Percentiles rank a stretch among this genome's conserved stretches.
phyloP scores from a whole-genome alignment of 2,797 vertebrate genomes.

The Danionella dracula region DNA sequence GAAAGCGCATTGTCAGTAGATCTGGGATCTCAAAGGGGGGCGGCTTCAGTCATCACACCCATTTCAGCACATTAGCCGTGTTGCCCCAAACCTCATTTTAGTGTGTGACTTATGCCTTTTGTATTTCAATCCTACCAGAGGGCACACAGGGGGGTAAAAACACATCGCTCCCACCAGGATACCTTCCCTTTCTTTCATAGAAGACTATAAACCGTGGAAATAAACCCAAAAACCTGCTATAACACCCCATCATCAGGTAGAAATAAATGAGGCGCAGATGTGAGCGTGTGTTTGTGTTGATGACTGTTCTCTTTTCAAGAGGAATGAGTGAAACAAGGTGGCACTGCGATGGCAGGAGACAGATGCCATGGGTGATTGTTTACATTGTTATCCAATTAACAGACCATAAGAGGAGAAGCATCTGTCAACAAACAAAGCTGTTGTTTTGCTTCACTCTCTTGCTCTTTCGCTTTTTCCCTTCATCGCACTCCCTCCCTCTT shows the following conservation, averaged over 20 bases:
- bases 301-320: constrained; percentile 51
- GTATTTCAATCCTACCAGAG: constrained; percentile 59
- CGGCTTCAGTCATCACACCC: constrained; percentile 62
- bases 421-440: constrained; percentile 99
- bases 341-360: constrained; percentile 82
- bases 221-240: constrained; percentile 69
- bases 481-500: constrained; percentile 82
- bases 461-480: constrained; percentile 82
- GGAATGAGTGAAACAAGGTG: constrained; percentile 74
- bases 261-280: constrained; percentile 71
- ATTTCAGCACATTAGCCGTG: constrained; percentile 53
- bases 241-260: constrained; percentile 74
- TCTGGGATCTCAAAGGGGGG: constrained; percentile 14
- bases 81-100: constrained; percentile 62
- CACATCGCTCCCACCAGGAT: constrained; percentile 17
- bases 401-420: constrained; percentile 91
- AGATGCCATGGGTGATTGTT: constrained; percentile 94
- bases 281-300: constrained; percentile 38
- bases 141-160: constrained; percentile 53
- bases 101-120: constrained; percentile 64
- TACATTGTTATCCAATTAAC: constrained; percentile 99
- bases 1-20: constrained; percentile 2
- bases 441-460: constrained; percentile 90
- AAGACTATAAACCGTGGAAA: constrained; percentile 70
- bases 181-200: constrained; percentile 60